Conservation (phyloP, 2,113 vertebrate species). For the Nothobranchius furzeri region DNA sequence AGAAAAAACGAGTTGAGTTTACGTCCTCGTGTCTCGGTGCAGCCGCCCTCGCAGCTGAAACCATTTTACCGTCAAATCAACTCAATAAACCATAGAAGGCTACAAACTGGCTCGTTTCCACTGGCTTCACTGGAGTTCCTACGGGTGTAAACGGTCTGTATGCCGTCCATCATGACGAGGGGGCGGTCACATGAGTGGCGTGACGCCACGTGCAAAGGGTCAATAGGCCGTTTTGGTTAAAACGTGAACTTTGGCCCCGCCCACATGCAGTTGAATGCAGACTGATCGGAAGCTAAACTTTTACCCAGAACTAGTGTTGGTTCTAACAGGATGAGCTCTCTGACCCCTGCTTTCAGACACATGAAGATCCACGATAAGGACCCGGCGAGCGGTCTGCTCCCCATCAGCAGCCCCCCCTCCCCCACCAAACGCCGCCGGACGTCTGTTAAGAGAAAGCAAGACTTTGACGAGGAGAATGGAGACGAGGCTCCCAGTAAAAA, state of each 20-base stretch:
- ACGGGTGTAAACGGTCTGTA: too few relatives aligned
- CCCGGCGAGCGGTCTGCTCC: slow-evolving; percentile 75
- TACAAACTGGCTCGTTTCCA: too few relatives aligned
- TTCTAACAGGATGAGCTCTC: background rate
- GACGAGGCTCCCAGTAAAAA: slow-evolving; percentile 88
- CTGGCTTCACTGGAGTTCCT: too few relatives aligned
- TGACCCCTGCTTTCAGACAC: slow-evolving; percentile 78
- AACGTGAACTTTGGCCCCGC: background rate
- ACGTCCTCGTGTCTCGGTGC: too few relatives aligned
- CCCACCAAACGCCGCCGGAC: slow-evolving; percentile 88
- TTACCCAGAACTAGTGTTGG: background rate
- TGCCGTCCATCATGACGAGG: too few relatives aligned
- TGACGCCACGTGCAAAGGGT: too few relatives aligned
- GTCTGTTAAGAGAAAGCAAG: slow-evolving; percentile 87
- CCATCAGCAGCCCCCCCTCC: slow-evolving; percentile 85
- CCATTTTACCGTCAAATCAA: too few relatives aligned
- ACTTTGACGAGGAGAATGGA: slow-evolving; percentile 80
- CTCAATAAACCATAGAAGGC: too few relatives aligned
- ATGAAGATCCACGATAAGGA: slow-evolving; percentile 99
- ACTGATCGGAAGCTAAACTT: background rate
- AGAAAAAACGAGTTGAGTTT: too few relatives aligned
- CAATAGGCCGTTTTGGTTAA: too few relatives aligned
- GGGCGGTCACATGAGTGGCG: too few relatives aligned
- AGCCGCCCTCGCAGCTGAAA: too few relatives aligned
- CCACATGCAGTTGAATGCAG: background rate